Evolutionary conservation across 2,888 invertebrate genomes (phyloP), one percentile per base, ranked within the genome.

Genomic region (Diarsia mendica): DNA sequence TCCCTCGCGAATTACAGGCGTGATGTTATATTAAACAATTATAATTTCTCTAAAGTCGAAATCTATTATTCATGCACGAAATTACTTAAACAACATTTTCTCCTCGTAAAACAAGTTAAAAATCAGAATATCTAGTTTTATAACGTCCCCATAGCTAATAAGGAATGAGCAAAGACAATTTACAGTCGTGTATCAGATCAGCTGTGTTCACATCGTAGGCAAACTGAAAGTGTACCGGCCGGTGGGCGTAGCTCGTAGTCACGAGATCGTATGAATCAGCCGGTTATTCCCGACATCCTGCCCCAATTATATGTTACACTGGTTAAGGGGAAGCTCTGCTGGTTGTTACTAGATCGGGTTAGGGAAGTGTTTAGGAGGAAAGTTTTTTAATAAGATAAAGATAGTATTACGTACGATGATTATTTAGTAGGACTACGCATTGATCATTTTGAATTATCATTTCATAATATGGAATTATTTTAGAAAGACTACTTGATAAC

Each of bases 241-340:
- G 79, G 91, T 91, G 89, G 88, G 90, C 89, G 90, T 85, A 28
- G 28, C 28, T 28, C 28, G 28, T 28, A 88, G 89, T 88, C 92
- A 91, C 92, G 90, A 89, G 90, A 90, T 82, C 87, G 86, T 82
- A 88, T 95, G 95, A 95, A 86, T 95, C 95, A 95, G 89, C 83
- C 92, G 93, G 94, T 94, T 95, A 95, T 95, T 94, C 94, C 94
- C 92, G 93, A 94, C 95, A 92, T 94, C 94, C 94, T 94, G 94
- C 90, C 94, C 92, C 93, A 93, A 94, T 94, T 95, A 92, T 91
- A 89, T 84, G 82, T 85, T 80, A 87, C 87, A 85, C 89, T 88
- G 80, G 90, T 93, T 94, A 95, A 94, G 93, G 94, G 86, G 90
- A 88, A 84, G 91, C 85, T 61, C 49, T 39, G 48, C 84, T 75